phyloP scores from a whole-genome alignment of 2,113 vertebrate genomes.

The Eulemur rufifrons region DNA sequence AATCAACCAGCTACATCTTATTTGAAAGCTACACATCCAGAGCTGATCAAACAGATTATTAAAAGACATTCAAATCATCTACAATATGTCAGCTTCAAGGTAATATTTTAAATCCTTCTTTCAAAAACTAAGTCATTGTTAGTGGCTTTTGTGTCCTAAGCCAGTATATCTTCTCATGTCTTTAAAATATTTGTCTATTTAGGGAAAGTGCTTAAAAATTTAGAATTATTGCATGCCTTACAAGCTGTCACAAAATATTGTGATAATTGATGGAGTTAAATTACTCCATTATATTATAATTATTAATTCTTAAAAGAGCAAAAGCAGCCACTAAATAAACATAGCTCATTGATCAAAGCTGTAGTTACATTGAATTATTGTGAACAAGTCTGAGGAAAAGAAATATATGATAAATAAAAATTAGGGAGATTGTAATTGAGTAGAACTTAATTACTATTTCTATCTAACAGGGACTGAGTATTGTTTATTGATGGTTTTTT shows the following conservation, averaged over 20 bases:
- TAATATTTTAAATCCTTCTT: constrained; percentile 76
- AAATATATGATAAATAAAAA: not conserved
- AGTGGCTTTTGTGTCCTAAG: constrained; percentile 1
- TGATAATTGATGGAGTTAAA: not conserved
- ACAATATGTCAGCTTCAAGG: constrained; percentile 99
- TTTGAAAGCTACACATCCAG: constrained; percentile 96
- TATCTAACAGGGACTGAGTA: not conserved
- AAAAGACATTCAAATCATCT: constrained; percentile 97
- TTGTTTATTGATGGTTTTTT: constrained; percentile 12
- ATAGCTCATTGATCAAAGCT: not conserved
- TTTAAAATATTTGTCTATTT: constrained; percentile 48
- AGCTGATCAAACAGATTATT: constrained; percentile 98
- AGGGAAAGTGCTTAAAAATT: constrained; percentile 18
- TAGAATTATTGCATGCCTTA: constrained; percentile 6
- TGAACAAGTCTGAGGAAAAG: not conserved
- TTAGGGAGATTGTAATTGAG: not conserved
- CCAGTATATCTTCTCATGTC: not conserved
- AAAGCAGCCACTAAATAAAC: not conserved
- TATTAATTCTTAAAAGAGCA: constrained; percentile 35
- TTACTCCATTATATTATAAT: not conserved
- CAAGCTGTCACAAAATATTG: not conserved
- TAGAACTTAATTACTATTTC: not conserved
- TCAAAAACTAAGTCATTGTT: constrained; percentile 24
- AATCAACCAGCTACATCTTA: constrained; percentile 97
- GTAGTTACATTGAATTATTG: not conserved